Base-by-base conservation (phyloP, 2,888 invertebrate genomes). In the Eremobia ochroleuca region DNA sequence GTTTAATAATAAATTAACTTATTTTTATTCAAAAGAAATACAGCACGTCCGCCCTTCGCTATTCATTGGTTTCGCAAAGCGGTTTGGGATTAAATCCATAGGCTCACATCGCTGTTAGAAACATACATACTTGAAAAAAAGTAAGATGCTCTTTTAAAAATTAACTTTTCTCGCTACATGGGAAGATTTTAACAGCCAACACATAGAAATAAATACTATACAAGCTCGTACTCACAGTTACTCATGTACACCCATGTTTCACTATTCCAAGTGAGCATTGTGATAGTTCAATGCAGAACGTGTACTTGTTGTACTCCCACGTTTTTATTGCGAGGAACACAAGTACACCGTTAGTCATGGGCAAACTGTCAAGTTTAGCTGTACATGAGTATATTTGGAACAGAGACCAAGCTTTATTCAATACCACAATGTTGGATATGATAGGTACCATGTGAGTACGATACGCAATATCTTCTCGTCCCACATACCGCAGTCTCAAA, bases 281-380 rank as follows among this genome's bases (percentile, higher is more conserved):
- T 81, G 55, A 62, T 49, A 25, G 62, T 43, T 83, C 61, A 83
- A 71, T 83, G 34, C 28, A 49, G 49, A 71, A 11, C 49, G 40
- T 62, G 70, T 67, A 55, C 69, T 68, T 49, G 8, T 3, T 25
- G 40, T 34, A 37, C n/a, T 82, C 82, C 37, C 80, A 81, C 81
- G 81, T 77, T 81, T 77, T 81, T 81, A n/a, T 71, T n/a, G 13
- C 28, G 18, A 46, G 15, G 71, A 64, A 62, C 46, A 64, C 31
- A 40, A 9, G 82, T 55, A 58, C 58, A 43, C 83, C 83, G 81
- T 83, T 81, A 83, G 4, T 69, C 66, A 66, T 37, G 25, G 78
- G 15, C 66, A 52, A 46, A 77, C 66, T 67, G 78, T 83, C 81
- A 83, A 67, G 81, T 83, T 77, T 83, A 82, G 58, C 77, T 68